Evolutionary conservation across 2,113 vertebrate genomes (phyloP).

Genomic region (Xerus inauris): DNA sequence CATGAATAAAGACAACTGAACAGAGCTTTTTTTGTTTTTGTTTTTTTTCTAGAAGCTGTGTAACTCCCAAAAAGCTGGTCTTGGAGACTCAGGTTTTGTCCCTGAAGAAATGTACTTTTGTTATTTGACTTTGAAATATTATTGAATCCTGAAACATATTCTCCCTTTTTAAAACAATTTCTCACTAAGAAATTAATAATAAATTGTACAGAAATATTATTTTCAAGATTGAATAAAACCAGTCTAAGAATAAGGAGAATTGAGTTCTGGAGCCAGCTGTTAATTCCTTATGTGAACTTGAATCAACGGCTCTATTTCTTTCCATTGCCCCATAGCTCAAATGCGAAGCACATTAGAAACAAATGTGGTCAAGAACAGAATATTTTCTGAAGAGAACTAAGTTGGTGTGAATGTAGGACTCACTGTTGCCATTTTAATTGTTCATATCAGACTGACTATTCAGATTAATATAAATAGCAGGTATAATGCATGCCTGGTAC

Average conservation of each 20-base stretch:
- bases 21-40: no score
- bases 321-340: neutral
- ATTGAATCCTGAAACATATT: neutral
- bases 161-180: neutral
- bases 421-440: neutral
- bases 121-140: neutral
- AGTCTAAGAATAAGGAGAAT: neutral
- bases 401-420: neutral
- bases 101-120: neutral
- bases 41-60: neutral
- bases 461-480: neutral
- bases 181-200: neutral
- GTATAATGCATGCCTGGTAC: no score
- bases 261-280: neutral
- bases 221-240: neutral
- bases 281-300: neutral
- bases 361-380: neutral
- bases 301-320: neutral
- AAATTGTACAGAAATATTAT: neutral
- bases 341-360: neutral
- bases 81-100: neutral
- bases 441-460: neutral
- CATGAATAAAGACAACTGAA: neutral
- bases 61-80: neutral
- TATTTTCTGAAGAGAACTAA: neutral